Base-by-base conservation (phyloP, 2,113 vertebrate genomes). In the Charina bottae region DNA sequence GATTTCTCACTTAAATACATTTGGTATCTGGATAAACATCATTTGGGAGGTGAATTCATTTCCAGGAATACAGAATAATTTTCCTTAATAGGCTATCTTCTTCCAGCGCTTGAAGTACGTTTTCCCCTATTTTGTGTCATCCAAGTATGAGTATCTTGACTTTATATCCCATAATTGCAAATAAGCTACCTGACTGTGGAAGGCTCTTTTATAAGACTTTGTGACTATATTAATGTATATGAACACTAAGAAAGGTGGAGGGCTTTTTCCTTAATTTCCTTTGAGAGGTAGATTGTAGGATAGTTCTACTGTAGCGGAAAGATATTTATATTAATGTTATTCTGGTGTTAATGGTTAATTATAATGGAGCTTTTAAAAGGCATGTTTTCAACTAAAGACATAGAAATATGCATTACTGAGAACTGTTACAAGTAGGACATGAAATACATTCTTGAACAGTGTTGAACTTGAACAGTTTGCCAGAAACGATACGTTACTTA, bases 21-120 rank as follows among this genome's bases (percentile, higher is more conserved):
- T 95, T 90, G 88, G 88, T 86, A 93, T 17, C 64, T 88, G 21
- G 58, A 23, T 62, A 49, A 83, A 83, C 42, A 68, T 56, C 26
- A 15, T 60, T 53, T 83, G 28, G 68, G 15, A 33, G 64, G 15
- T 49, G 49, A 49, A 49, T 49, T 49, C 49, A 33, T 72, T 33
- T 33, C 64, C n/a, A 72, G 64, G 33, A 17, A 33, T 78, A 8
- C 68, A 78, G 68, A 78, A 78, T 72, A 26, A 28, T 9, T n/a
- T n/a, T n/a, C 15, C 68, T 78, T 78, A 37, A 37, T 72, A 37
- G n/a, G n/a, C 68, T 72, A 3, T 37, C 68, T 37, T 72, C 46
- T 72, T 33, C n/a, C n/a, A 72, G n/a, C 5, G 33, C n/a, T 37
- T 78, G 15, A 72, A 72, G 6, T 72, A 72, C n/a, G 5, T 6